Percentiles rank a stretch among this genome's conserved stretches.
These are phyloP conservation scores for Mythimna ferrago DNA, from an alignment of 2,888 invertebrate species.

Conservation along the genomic window DNA sequence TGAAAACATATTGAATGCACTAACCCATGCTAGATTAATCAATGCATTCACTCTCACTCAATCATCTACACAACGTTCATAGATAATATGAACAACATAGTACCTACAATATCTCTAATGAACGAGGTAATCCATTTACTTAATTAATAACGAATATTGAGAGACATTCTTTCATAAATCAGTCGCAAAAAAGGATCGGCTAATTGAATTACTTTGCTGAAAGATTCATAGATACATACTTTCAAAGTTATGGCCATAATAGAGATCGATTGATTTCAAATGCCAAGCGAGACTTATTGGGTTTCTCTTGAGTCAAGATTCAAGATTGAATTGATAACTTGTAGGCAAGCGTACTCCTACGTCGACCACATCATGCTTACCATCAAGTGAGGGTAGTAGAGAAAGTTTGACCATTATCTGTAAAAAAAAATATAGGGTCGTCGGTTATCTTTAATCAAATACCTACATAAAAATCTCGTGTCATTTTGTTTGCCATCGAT, in stretches of 20 bases:
- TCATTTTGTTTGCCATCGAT: too few species aligned
- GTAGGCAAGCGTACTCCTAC: too few species aligned
- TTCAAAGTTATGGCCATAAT: conserved; percentile 1
- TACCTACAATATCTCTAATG: conserved; percentile 7
- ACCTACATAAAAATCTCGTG: too few species aligned
- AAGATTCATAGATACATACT: conserved; percentile 23
- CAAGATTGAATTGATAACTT: too few species aligned
- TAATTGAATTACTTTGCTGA: conserved; percentile 40
- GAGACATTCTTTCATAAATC: conserved; percentile 34
- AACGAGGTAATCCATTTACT: conserved; percentile 32
- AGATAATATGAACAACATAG: neutral
- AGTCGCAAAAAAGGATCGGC: conserved; percentile 29
- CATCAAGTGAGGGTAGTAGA: too few species aligned
- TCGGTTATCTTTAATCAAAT: too few species aligned
- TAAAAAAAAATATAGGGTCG: too few species aligned
- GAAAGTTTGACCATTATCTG: too few species aligned
- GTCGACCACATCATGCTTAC: too few species aligned
- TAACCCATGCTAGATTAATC: conserved; percentile 22
- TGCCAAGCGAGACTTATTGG: neutral
- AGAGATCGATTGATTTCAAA: conserved; percentile 9
- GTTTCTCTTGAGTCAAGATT: neutral
- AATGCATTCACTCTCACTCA: conserved; percentile 26
- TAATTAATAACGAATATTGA: conserved; percentile 33
- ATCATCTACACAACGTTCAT: conserved; percentile 26
- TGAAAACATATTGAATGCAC: conserved; percentile 52